phyloP scores from a whole-genome alignment of 2,888 invertebrate genomes.

The Pristionchus exspectatus region DNA sequence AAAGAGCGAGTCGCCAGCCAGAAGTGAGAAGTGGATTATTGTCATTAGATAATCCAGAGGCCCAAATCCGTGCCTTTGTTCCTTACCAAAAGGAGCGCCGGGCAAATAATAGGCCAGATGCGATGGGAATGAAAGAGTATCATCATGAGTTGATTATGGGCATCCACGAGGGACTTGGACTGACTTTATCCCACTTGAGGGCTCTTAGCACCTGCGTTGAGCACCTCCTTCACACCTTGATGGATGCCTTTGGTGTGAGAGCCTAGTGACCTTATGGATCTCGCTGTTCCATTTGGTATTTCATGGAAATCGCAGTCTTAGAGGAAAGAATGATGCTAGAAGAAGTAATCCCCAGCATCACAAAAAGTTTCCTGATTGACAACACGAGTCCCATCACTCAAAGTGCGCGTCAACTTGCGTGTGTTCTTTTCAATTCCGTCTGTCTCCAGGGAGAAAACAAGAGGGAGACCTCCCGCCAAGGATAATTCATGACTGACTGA shows the following conservation, averaged over 20 bases:
- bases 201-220: slow-evolving; percentile 21
- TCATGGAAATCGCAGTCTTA: not conserved
- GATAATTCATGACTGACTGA: slow-evolving; percentile 27
- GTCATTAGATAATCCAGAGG: slow-evolving; percentile 29
- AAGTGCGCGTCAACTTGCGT: not conserved
- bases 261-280: not conserved
- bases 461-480: not conserved
- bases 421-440: slow-evolving; percentile 2
- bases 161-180: not conserved
- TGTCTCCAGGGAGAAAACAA: slow-evolving; percentile 27
- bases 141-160: not conserved
- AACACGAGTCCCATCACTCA: not conserved
- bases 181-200: slow-evolving; percentile 8
- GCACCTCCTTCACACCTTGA: slow-evolving; percentile 16
- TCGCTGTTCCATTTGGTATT: not conserved
- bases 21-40: slow-evolving; percentile 48
- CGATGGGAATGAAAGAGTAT: slow-evolving; percentile 6
- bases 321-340: not conserved
- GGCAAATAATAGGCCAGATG: slow-evolving; percentile 11
- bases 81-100: slow-evolving; percentile 7
- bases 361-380: slow-evolving; percentile 28
- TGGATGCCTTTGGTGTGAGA: not conserved
- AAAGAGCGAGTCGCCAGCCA: slow-evolving; percentile 22
- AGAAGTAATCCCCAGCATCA: too few species aligned
- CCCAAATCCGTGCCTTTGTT: not conserved